Evolutionary conservation across 2,888 invertebrate genomes (phyloP).

Genomic region (Isoperla grammatica): DNA sequence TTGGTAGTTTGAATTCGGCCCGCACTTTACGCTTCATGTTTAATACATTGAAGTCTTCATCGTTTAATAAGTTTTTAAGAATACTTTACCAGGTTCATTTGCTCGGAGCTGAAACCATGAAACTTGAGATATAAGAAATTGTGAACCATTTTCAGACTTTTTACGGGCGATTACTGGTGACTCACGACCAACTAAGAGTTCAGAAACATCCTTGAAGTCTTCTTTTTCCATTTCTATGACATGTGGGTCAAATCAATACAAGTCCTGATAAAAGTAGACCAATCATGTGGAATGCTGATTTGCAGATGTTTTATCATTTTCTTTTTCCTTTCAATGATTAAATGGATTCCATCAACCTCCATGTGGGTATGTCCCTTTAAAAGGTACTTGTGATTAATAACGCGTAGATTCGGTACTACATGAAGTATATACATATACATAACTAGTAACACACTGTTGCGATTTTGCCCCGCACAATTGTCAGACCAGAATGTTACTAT

Average conservation of each 20-base stretch:
- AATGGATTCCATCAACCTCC: slow-evolving; percentile 32
- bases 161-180: neutral
- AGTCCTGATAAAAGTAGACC: slow-evolving; percentile 7
- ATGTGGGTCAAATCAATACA: neutral
- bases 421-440: slow-evolving; percentile 22
- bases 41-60: neutral
- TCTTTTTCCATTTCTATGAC: neutral
- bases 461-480: slow-evolving; percentile 27
- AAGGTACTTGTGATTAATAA: slow-evolving; percentile 29
- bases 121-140: neutral
- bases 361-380: slow-evolving; percentile 31
- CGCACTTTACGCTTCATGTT: neutral
- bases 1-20: neutral
- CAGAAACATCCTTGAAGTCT: neutral
- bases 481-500: slow-evolving; percentile 29
- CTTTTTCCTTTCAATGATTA: slow-evolving; percentile 30
- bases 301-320: slow-evolving; percentile 10
- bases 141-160: neutral
- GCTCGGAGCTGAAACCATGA: neutral
- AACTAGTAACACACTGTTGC: slow-evolving; percentile 17
- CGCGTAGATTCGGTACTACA: slow-evolving; percentile 17
- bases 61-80: neutral
- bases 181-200: neutral
- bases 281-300: slow-evolving; percentile 1
- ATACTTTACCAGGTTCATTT: neutral